These are phyloP conservation scores for Drosophila lacertosa DNA, from an alignment of 1,140 invertebrate genomes.

Conservation along the genomic window DNA sequence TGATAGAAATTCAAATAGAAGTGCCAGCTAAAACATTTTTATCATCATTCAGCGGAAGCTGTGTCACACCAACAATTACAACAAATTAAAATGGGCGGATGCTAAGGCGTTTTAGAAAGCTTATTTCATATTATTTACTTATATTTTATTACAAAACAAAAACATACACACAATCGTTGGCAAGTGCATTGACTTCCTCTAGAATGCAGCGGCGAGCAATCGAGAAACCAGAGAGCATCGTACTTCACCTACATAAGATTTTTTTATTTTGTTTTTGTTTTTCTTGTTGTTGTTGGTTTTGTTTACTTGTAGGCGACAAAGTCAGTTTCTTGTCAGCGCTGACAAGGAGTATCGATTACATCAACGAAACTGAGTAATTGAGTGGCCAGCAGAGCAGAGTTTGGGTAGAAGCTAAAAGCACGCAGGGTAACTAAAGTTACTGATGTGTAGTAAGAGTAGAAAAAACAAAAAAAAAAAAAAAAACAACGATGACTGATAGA, in stretches of 20 bases:
- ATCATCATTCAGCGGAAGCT: slow-evolving; percentile 55
- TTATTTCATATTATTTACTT: slow-evolving; percentile 7
- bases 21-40: slow-evolving; percentile 33
- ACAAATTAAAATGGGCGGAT: slow-evolving; percentile 16
- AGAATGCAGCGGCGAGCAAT: slow-evolving; percentile 16
- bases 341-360: slow-evolving; percentile 64
- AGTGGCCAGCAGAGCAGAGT: slow-evolving; percentile 12
- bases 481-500: slow-evolving; percentile 38
- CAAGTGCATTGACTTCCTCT: slow-evolving; percentile 62
- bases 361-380: slow-evolving; percentile 41
- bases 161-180: slow-evolving; percentile 17
- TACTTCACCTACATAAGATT: slow-evolving; percentile 65
- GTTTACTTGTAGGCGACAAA: slow-evolving; percentile 48
- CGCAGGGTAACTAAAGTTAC: slow-evolving; percentile 16
- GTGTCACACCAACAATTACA: slow-evolving; percentile 16
- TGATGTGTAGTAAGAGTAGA: slow-evolving; percentile 33
- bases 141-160: slow-evolving; percentile 70
- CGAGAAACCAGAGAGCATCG: slow-evolving; percentile 24
- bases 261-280: slow-evolving; percentile 10
- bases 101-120: slow-evolving; percentile 39
- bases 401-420: background rate
- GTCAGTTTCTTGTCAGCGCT: slow-evolving; percentile 38
- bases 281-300: too few species aligned
- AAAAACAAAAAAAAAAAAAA: too few species aligned
- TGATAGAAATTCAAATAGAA: slow-evolving; percentile 34